Evolutionary conservation across 2,888 invertebrate species (phyloP).

Genomic region (Rhamphomyia laevipes): DNA sequence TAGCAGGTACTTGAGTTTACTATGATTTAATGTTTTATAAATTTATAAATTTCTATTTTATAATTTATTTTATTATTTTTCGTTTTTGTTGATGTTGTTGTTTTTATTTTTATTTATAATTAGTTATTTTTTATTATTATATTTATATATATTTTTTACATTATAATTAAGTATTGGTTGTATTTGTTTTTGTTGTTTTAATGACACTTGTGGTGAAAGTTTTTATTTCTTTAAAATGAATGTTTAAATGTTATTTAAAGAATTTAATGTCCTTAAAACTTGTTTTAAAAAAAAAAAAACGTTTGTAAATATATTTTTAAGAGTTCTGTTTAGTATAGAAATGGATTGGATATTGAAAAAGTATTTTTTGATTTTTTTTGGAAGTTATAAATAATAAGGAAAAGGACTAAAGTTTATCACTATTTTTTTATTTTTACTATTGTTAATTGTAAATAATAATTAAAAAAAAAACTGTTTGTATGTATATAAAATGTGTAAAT

Average conservation of each 20-base stretch:
- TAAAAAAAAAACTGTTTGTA: constrained; percentile 7
- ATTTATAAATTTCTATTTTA: constrained; percentile 8
- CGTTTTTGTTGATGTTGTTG: constrained; percentile 18
- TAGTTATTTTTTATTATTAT: neutral
- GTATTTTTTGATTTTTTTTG: too few relatives aligned
- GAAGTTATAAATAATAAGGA: constrained; percentile 4
- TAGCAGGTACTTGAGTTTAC: constrained; percentile 39
- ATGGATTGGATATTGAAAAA: too few relatives aligned
- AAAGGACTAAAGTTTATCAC: constrained; percentile 1
- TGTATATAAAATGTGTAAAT: constrained; percentile 13
- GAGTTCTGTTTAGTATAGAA: neutral
- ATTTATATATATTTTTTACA: neutral
- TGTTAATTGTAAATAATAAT: constrained; percentile 13
- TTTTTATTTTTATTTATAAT: constrained; percentile 5
- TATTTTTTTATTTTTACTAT: constrained; percentile 7
- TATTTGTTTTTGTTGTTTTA: constrained; percentile 14
- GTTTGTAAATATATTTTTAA: constrained; percentile 16
- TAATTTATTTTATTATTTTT: constrained; percentile 11
- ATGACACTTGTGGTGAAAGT: constrained; percentile 24
- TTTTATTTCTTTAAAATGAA: constrained; percentile 6
- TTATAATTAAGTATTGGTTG: constrained; percentile 2
- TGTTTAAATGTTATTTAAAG: constrained; percentile 4
- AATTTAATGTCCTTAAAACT: neutral
- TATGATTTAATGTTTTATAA: constrained; percentile 18
- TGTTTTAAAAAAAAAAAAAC: constrained; percentile 5